Conservation (phyloP, 2,888 invertebrate genomes). For the Podotricha telesiphe region DNA sequence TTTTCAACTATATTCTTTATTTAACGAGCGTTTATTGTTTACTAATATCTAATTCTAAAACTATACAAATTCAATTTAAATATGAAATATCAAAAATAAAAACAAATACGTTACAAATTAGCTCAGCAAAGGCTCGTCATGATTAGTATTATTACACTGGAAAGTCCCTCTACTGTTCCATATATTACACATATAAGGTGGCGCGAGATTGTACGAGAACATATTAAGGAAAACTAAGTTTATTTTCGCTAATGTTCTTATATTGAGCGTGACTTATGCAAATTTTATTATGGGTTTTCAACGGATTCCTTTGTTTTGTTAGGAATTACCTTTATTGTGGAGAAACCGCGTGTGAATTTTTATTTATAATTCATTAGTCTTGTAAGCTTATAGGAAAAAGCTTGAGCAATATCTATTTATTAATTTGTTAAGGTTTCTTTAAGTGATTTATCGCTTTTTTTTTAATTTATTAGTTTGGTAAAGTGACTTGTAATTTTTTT, state of each 20-base stretch:
- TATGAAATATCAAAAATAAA: too few species aligned
- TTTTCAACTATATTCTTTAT: too few species aligned
- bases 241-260: conserved; percentile 28
- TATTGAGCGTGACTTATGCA: conserved; percentile 30
- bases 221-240: conserved; percentile 37
- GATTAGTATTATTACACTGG: conserved; percentile 2
- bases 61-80: too few species aligned
- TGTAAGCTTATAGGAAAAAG: conserved; percentile 15
- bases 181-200: conserved; percentile 6
- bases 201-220: conserved; percentile 23
- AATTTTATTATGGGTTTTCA: conserved; percentile 35
- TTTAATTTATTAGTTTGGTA: neutral
- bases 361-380: conserved; percentile 20
- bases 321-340: conserved; percentile 23
- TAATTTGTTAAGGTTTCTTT: neutral
- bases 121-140: neutral
- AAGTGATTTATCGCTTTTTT: neutral
- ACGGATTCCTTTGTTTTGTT: conserved; percentile 16
- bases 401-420: neutral
- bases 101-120: too few species aligned
- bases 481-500: too few species aligned
- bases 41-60: too few species aligned
- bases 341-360: conserved; percentile 30
- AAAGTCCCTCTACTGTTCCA: conserved; percentile 20
- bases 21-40: too few species aligned